Base-by-base conservation (phyloP, 92 coral and sea anemone species). In the Isaurus tuberculatus region DNA sequence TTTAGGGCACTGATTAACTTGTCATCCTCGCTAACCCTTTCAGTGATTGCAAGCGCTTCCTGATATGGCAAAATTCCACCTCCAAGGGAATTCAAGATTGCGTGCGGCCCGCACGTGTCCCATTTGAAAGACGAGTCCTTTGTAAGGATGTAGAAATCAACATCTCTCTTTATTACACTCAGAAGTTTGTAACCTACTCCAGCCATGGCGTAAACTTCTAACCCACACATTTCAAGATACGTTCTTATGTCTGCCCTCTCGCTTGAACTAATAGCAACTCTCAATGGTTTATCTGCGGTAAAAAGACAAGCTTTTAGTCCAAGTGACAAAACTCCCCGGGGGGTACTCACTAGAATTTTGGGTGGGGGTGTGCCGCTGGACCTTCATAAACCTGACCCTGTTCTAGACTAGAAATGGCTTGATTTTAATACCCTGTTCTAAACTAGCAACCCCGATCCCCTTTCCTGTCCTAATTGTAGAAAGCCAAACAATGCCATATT, bases 51-150 rank as follows among this genome's bases (percentile, higher is more conserved):
- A 19, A 86, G 17, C 28, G 95, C 89, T 9, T 86, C 68, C 5
- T 75, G 68, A 36, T 51, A 92, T 0, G 77, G 22, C 17, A 89
- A 81, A 43, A 89, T 80, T 20, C 91, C 95, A 34, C 95, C 95
- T 55, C 91, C 95, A 82, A 83, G 70, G 23, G 93, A 69, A 44
- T 84, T 48, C 60, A 92, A 73, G 28, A 92, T 87, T 64, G 93
- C 95, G 83, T 92, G 91, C 7, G 95, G 91, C 10, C 91, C 95
- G 81, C 95, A 92, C 26, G 95, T 92, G 32, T 92, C 95, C 95
- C 95, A 92, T 25, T 90, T 92, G 51, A 90, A 92, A 26, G 91
- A 90, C 57, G 93, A 86, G 29, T 84, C 89, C 81, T 80, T 85
- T 25, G 94, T 89, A 28, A 92, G 89, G 49, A 92, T 43, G 72